These are phyloP conservation scores for Entosphenus tridentatus DNA, from an alignment of 2,113 vertebrate genomes.

Conservation along the genomic window DNA sequence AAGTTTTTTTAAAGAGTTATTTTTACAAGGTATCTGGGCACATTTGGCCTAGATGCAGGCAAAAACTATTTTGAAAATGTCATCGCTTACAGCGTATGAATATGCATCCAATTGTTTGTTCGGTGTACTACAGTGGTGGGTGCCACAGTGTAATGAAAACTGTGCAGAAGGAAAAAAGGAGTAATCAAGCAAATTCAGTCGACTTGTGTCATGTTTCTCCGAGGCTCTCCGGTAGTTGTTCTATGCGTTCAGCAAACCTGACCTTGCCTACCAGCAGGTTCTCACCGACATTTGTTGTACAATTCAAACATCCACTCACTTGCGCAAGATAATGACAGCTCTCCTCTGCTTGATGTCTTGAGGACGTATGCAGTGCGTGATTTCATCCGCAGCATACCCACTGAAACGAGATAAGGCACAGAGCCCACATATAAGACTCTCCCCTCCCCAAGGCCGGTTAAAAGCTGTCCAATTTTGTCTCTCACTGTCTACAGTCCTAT, in stretches of 20 bases:
- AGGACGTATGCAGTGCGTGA: constrained; percentile 90
- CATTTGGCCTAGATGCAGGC: no score
- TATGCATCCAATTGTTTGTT: no score
- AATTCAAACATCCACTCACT: constrained; percentile 30
- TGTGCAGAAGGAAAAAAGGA: background rate
- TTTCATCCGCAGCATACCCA: constrained; percentile 90
- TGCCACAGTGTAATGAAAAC: background rate
- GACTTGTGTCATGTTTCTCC: background rate
- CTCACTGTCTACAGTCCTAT: background rate
- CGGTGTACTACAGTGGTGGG: no score
- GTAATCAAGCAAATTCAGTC: background rate
- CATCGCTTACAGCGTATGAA: no score
- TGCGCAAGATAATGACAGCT: constrained; percentile 89
- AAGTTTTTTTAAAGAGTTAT: no score
- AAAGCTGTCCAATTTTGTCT: background rate
- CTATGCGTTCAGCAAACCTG: background rate
- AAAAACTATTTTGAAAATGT: no score
- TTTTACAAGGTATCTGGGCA: no score
- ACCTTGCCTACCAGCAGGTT: no score
- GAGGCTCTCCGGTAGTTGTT: background rate
- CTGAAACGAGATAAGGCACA: constrained; percentile 23
- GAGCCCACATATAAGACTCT: no score
- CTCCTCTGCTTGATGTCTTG: constrained; percentile 91
- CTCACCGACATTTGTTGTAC: background rate
- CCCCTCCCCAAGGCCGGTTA: background rate